phyloP scores from a whole-genome alignment of 2,113 vertebrate genomes.

The Forbesichthys agassizii region DNA sequence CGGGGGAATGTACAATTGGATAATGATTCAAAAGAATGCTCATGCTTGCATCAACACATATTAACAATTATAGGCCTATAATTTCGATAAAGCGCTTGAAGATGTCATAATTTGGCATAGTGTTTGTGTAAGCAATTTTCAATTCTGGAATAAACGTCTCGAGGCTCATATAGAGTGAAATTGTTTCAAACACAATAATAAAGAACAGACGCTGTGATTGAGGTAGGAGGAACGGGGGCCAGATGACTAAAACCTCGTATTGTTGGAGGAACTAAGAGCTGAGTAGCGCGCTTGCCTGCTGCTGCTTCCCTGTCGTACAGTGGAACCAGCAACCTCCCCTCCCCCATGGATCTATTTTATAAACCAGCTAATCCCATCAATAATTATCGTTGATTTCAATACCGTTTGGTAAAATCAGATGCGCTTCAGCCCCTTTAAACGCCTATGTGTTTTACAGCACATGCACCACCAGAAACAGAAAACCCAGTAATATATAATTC shows the following conservation, averaged over 20 bases:
- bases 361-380: slow-evolving; percentile 38
- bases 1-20: background rate
- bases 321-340: slow-evolving; percentile 52
- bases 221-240: slow-evolving; percentile 64
- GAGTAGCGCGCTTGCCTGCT: slow-evolving; percentile 71
- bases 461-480: too few species aligned
- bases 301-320: slow-evolving; percentile 75
- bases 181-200: slow-evolving; percentile 68
- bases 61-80: background rate
- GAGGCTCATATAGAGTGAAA: slow-evolving; percentile 54
- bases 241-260: slow-evolving; percentile 73
- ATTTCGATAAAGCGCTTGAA: background rate
- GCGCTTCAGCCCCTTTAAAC: background rate
- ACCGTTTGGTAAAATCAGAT: background rate
- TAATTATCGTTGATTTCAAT: slow-evolving; percentile 25
- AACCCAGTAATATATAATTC: background rate
- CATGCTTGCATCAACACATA: background rate
- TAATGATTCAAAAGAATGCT: background rate
- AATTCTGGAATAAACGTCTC: slow-evolving; percentile 47
- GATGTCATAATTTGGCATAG: slow-evolving; percentile 13
- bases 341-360: slow-evolving; percentile 49
- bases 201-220: slow-evolving; percentile 61
- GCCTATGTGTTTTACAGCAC: background rate
- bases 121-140: slow-evolving; percentile 25
- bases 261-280: slow-evolving; percentile 69